Percentiles rank a stretch among this genome's conserved stretches.
Evolutionary conservation across 2,888 invertebrate genomes (phyloP).

Genomic region (Thymelicus sylvestris): DNA sequence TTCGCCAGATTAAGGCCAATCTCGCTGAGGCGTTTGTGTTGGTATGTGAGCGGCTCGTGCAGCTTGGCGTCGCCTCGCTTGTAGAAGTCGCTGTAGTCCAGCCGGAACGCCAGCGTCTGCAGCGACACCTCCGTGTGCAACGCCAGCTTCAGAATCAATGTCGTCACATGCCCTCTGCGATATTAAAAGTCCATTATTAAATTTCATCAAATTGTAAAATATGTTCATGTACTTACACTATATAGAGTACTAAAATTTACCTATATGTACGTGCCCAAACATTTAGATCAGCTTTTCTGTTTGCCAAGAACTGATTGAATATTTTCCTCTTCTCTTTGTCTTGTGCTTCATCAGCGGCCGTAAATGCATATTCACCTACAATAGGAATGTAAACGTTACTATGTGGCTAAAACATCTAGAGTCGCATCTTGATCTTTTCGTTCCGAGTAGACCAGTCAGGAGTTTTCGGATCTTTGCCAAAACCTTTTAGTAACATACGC

Average conservation of each 20-base stretch:
- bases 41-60: constrained; percentile 87
- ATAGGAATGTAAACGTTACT: not conserved
- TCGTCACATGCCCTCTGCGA: constrained; percentile 91
- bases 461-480: too few species aligned
- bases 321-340: constrained; percentile 85
- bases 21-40: constrained; percentile 86
- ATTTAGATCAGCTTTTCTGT: constrained; percentile 86
- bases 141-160: constrained; percentile 93
- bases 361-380: constrained; percentile 83
- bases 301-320: constrained; percentile 86
- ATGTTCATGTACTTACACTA: too few species aligned
- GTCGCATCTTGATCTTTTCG: too few species aligned
- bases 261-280: constrained; percentile 90
- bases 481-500: too few species aligned
- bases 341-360: constrained; percentile 83
- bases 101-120: constrained; percentile 94
- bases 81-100: constrained; percentile 98
- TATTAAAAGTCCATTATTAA: not conserved
- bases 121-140: constrained; percentile 94
- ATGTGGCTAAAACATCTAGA: too few species aligned
- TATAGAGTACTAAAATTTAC: constrained; percentile 58
- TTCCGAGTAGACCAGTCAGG: too few species aligned
- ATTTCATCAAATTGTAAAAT: too few species aligned
- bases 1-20: constrained; percentile 73
- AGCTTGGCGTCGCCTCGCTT: constrained; percentile 92